Evolutionary conservation across 2,797 vertebrate genomes (phyloP), one percentile per base, ranked within the genome.

Genomic region (Rhinogobio ventralis): DNA sequence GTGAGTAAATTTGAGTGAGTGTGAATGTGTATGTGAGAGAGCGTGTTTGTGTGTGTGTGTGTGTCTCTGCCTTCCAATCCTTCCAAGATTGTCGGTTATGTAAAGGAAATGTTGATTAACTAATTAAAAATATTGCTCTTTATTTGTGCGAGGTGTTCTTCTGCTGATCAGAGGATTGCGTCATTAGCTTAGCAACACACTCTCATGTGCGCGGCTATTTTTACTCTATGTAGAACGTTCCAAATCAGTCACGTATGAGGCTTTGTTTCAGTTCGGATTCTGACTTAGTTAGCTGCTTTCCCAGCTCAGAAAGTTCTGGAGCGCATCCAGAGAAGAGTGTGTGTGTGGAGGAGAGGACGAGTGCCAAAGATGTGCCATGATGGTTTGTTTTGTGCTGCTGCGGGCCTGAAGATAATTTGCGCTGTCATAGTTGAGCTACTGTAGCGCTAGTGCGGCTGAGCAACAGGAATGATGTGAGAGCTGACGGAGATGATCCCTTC

Each of bases 371-470:
- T 72, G 36, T 81, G 66, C 49, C 66, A 57, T 1, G 7, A 30
- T 45, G 6, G 25, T 30, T 49, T 60, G 66, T 82, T 55, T 73
- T 46, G 39, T 39, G 36, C 15, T 10, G 8, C 15, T 74, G 46
- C 15, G 15, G 42, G 9, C 49, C 69, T 82, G 69, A 11, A 62
- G 80, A 73, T 82, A 23, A 46, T 82, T 42, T n/a, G 23, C 19
- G 15, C 19, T 60, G 49, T 72, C 79, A 81, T 19, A 20, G 10
- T 60, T 72, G 79, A 81, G 53, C 73, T 82, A 19, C 42, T 73
- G 68, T 36, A 17, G 25, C 5, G 9, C 5, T 17, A 20, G 30
- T 10, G 39, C 42, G 4, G 17, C 74, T 39, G 30, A 75, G 53
- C 74, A 14, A 39, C 60, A 51, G 15, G 17, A 55, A 53, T 7